phyloP scores from a whole-genome alignment of 2,888 invertebrate genomes.

The Rhogogaster chlorosoma region DNA sequence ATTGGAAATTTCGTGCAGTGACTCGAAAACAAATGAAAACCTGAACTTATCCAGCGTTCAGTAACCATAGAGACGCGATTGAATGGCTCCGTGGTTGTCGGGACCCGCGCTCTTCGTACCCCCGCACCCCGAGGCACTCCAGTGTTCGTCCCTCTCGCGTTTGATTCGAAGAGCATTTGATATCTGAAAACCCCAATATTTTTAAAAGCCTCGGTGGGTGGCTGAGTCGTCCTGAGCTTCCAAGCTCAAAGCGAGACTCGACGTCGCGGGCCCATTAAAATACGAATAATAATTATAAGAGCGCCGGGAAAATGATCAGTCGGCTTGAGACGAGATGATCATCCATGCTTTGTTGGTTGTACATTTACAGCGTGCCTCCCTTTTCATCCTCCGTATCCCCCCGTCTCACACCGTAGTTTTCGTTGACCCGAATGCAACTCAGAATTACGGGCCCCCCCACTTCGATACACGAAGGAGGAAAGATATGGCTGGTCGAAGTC shows the following conservation, averaged over 20 bases:
- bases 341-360: conserved; percentile 48
- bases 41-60: conserved; percentile 72
- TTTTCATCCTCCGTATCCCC: conserved; percentile 14
- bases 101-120: conserved; percentile 32
- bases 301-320: conserved; percentile 76
- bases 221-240: conserved; percentile 57
- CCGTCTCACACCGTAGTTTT: conserved; percentile 30
- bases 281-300: conserved; percentile 77
- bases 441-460: conserved; percentile 27
- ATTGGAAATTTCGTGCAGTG: conserved; percentile 43
- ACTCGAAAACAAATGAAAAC: conserved; percentile 67
- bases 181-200: conserved; percentile 78
- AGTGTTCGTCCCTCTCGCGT: conserved; percentile 57
- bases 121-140: conserved; percentile 50
- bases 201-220: conserved; percentile 74
- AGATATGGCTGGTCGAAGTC: conserved; percentile 4
- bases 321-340: conserved; percentile 64
- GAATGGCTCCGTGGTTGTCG: conserved; percentile 73
- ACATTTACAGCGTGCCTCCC: conserved; percentile 9
- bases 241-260: conserved; percentile 72
- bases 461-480: neutral
- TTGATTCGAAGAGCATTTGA: conserved; percentile 66
- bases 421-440: conserved; percentile 26
- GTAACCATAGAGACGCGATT: conserved; percentile 69
- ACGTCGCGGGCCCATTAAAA: conserved; percentile 74